These are phyloP conservation scores for Anthopleura sola DNA, from an alignment of 64 coral and sea anemone genomes.

Conservation along the genomic window DNA sequence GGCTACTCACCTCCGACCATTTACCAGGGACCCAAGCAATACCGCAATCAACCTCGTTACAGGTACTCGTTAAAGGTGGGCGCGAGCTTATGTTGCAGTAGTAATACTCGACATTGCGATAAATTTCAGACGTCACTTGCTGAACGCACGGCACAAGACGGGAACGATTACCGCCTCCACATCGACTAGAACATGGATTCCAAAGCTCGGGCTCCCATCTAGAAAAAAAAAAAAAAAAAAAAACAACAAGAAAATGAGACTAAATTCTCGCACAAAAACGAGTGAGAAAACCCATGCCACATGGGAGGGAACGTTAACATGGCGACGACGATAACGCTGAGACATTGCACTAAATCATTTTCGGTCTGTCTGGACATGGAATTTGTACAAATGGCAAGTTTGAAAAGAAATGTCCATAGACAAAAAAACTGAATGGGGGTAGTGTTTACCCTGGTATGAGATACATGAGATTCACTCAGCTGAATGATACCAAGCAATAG, in stretches of 20 bases:
- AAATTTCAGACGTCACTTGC: background rate
- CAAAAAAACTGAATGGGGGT: too few species aligned
- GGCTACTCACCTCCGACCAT: background rate
- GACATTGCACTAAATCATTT: too few species aligned
- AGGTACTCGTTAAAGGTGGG: background rate
- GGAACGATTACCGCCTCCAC: background rate
- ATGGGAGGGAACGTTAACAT: too few species aligned
- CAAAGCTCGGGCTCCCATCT: conserved; percentile 25
- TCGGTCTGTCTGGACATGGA: too few species aligned
- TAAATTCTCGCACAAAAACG: too few species aligned
- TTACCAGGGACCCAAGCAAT: background rate
- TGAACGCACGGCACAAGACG: background rate
- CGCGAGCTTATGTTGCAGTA: background rate
- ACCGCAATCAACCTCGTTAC: conserved; percentile 3
- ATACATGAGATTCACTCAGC: too few species aligned
- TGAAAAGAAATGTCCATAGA: too few species aligned
- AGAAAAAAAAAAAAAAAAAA: background rate
- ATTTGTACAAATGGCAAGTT: too few species aligned
- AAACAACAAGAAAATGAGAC: background rate
- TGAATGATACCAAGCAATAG: too few species aligned
- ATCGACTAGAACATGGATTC: background rate
- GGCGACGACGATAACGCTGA: too few species aligned
- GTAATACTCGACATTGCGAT: conserved; percentile 8
- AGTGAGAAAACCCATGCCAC: too few species aligned
- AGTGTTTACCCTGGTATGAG: too few species aligned